phyloP scores from a whole-genome alignment of 1,140 invertebrate genomes.

The Mizuhopecten yessoensis region DNA sequence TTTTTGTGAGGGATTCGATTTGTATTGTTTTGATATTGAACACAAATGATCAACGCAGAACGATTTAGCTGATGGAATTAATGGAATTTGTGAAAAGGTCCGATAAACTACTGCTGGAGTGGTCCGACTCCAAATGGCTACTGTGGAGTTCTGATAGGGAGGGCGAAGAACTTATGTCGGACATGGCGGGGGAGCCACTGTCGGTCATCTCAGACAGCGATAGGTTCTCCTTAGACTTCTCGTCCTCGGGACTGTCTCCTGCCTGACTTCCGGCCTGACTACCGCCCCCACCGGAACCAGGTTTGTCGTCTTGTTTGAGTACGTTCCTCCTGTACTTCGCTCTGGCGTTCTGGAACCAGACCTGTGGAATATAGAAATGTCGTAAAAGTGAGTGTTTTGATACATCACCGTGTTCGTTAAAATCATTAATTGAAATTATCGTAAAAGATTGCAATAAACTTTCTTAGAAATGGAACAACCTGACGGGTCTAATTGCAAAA shows the following conservation, averaged over 20 bases:
- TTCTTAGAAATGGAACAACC: not conserved
- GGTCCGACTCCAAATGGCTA: slow-evolving; percentile 61
- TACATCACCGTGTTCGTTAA: not conserved
- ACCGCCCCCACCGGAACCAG: slow-evolving; percentile 37
- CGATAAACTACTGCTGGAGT: slow-evolving; percentile 63
- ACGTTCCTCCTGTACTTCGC: slow-evolving; percentile 98
- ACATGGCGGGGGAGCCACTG: slow-evolving; percentile 75
- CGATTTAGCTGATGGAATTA: slow-evolving; percentile 57
- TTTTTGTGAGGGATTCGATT: not conserved
- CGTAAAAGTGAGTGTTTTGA: not conserved
- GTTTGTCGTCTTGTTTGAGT: slow-evolving; percentile 89
- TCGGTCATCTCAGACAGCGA: slow-evolving; percentile 72
- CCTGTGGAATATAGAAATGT: slow-evolving; percentile 86
- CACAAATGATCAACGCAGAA: not conserved
- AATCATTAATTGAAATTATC: too few species aligned
- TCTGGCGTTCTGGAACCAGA: slow-evolving; percentile 99
- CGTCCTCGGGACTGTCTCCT: slow-evolving; percentile 58
- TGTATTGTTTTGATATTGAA: not conserved
- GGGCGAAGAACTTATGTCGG: slow-evolving; percentile 80
- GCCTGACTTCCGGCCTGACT: slow-evolving; percentile 60
- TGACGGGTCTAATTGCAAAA: too few species aligned
- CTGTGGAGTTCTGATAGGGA: slow-evolving; percentile 71
- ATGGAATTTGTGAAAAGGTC: slow-evolving; percentile 66
- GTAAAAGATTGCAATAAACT: not conserved
- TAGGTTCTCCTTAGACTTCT: slow-evolving; percentile 65